These are phyloP conservation scores for Drosophila koepferae DNA, from an alignment of 2,888 invertebrate species.

Conservation along the genomic window DNA sequence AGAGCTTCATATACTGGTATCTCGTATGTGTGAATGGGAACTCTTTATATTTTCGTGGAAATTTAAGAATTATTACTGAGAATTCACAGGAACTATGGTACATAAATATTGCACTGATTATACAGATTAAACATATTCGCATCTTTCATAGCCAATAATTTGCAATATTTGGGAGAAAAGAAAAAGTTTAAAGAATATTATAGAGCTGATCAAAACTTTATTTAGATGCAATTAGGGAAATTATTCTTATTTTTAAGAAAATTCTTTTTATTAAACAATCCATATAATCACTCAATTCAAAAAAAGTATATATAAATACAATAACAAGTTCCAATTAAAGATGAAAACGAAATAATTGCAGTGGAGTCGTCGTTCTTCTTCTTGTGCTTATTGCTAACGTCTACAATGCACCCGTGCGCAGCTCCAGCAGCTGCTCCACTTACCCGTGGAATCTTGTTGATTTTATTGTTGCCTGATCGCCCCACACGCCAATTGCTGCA, in stretches of 20 bases:
- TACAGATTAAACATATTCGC: not conserved
- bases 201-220: not conserved
- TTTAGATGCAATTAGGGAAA: not conserved
- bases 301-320: slow-evolving; percentile 2
- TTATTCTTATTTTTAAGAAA: not conserved
- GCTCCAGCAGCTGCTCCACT: slow-evolving; percentile 37
- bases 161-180: not conserved
- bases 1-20: not conserved
- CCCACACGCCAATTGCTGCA: slow-evolving; percentile 53
- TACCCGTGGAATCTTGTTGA: slow-evolving; percentile 19
- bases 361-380: slow-evolving; percentile 6
- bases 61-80: slow-evolving; percentile 29
- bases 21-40: slow-evolving; percentile 8
- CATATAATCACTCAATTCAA: too few species aligned
- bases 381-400: slow-evolving; percentile 3
- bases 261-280: not conserved
- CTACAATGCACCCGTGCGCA: slow-evolving; percentile 7
- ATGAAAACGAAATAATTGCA: slow-evolving; percentile 44
- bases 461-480: slow-evolving; percentile 37
- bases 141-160: not conserved
- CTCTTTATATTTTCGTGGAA: slow-evolving; percentile 37
- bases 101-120: slow-evolving; percentile 17
- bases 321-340: slow-evolving; percentile 33
- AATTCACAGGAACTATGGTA: slow-evolving; percentile 15
- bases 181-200: not conserved